Evolutionary conservation across 2,888 invertebrate species (phyloP).

Genomic region (Dermolepida albohirtum): DNA sequence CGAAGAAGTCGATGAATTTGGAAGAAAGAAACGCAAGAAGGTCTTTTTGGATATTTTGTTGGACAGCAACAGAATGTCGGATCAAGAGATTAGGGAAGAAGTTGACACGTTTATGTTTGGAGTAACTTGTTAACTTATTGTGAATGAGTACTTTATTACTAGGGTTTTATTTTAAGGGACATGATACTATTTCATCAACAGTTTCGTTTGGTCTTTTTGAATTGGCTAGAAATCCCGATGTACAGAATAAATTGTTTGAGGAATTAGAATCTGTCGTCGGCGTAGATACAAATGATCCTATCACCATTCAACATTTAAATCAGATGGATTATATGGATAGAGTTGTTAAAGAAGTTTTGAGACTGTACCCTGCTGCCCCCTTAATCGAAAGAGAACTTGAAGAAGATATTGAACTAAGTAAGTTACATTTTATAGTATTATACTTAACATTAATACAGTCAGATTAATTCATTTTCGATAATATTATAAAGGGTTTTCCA

Average conservation of each 20-base stretch:
- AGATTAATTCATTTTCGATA: no score
- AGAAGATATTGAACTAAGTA: conserved; percentile 60
- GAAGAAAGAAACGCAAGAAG: conserved; percentile 36
- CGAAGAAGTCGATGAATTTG: conserved; percentile 39
- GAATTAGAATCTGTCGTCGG: conserved; percentile 56
- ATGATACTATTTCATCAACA: conserved; percentile 69
- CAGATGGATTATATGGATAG: conserved; percentile 69
- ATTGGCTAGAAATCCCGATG: conserved; percentile 66
- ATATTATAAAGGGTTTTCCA: no score
- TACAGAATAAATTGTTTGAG: conserved; percentile 62
- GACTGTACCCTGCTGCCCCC: conserved; percentile 70
- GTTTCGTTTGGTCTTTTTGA: conserved; percentile 67
- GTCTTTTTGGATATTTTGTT: conserved; percentile 57
- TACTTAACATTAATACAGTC: no score
- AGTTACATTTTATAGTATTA: no score
- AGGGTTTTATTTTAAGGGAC: conserved; percentile 61
- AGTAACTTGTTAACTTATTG: conserved; percentile 54
- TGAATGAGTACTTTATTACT: not conserved
- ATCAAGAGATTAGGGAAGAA: conserved; percentile 68
- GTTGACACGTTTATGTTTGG: conserved; percentile 72
- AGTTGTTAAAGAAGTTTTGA: conserved; percentile 70
- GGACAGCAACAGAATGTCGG: conserved; percentile 64
- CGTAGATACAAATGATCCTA: conserved; percentile 50
- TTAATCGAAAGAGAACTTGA: conserved; percentile 64
- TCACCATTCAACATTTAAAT: conserved; percentile 58